Evolutionary conservation across 2,888 invertebrate genomes (phyloP), one percentile per base, ranked within the genome.

Genomic region (Hydropsyche betteni): DNA sequence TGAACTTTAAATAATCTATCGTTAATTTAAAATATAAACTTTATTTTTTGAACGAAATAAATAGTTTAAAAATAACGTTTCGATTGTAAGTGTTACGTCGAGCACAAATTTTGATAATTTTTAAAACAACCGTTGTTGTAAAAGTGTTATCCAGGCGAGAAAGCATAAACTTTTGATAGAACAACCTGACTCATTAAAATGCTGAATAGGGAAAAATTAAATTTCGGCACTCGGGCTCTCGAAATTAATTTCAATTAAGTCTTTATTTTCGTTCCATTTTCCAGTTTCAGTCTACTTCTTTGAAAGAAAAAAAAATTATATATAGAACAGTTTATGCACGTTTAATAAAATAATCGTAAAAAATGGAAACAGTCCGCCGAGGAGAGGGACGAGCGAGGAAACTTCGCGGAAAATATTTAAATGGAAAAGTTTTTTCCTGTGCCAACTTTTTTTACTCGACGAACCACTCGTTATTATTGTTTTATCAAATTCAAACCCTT

Each of bases 191-290:
- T 78, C 78, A 64, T 78, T 74, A 74, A 78, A 76, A 72, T 72
- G 69, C 72, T 73, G 76, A 75, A 76, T 69, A 69, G 55, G 75
- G 74, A 74, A 78, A 78, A 76, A 77, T 71, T 75, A 71, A 78
- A 76, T 76, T 78, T 76, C 74, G 74, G 24, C 76, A 75, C 76
- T 75, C 74, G 78, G 55, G 73, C 71, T 75, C 53, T 74, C 58
- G 75, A 78, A 75, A 78, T 78, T 78, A 78, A 78, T 78, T 78
- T 78, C 76, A 78, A 78, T 78, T 78, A 78, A 76, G 75, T 61
- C 75, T 75, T 78, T 78, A 78, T 78, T 78, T 78, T 76, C 76
- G 74, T 76, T 78, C 74, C 74, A 74, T 76, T 78, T 76, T 76
- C 76, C 75, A 75, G 71, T 77, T 77, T 76, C 34, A 64, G 64